Base-by-base conservation (phyloP, 2,113 vertebrate species). In the Procavia capensis region DNA sequence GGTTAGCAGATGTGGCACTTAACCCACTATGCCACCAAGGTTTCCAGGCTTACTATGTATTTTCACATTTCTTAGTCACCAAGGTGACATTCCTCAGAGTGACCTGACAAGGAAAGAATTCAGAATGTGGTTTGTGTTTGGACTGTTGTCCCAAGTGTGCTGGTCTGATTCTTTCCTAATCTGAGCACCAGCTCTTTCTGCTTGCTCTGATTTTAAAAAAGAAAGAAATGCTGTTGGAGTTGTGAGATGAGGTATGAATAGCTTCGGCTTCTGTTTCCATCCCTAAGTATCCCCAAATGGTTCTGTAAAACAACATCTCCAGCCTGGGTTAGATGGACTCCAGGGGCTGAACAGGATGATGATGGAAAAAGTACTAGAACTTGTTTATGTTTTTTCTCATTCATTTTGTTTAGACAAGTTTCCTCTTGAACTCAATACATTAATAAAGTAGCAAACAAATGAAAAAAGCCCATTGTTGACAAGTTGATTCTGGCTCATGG, bases 21-120 rank as follows among this genome's bases (percentile, higher is more conserved):
- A n/a, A n/a, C n/a, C n/a, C n/a, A n/a, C n/a, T n/a, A n/a, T n/a
- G n/a, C n/a, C n/a, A n/a, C n/a, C n/a, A n/a, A n/a, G n/a, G n/a
- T n/a, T n/a, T n/a, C n/a, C n/a, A 29, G 50, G 61, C 90, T 79
- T n/a, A n/a, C n/a, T 80, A 14, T 43, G 20, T 66, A 31, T 86
- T 72, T 50, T 84, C 70, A 4, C 94, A 88, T 94, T 93, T 93
- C 90, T 89, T 88, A 50, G 57, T 83, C 79, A 70, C 91, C 85
- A 89, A 61, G 87, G 84, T 93, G 92, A 93, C 76, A 27, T 75
- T 91, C 68, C 27, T 19, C 47, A 63, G 16, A 6, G 36, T 47
- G 79, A 68, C 27, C 19, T 36, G 54, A 34, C 34, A 29, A n/a
- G 9, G 70, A 57, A 36, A 43, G n/a, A 57, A 64, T 80, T 86